Evolutionary conservation across 2,888 invertebrate genomes (phyloP), one percentile per base, ranked within the genome.

Genomic region (Xestia c-nigrum): DNA sequence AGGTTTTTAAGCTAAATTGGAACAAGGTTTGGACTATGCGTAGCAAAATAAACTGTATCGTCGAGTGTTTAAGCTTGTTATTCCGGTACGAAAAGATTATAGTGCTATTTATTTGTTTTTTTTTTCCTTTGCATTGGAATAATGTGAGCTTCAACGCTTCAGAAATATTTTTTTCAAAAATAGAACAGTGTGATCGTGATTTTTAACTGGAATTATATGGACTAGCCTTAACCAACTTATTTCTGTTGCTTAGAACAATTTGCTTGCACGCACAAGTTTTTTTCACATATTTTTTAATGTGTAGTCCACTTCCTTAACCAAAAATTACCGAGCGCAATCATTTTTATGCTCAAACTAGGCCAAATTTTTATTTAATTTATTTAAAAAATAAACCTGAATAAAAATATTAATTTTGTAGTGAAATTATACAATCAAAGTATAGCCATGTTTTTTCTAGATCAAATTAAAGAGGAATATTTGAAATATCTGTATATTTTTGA

Each of bases 401-500:
- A 73, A 76, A 79, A 81, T 71, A 74, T 57, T 75, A 77, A 78
- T 80, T 78, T 85, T 81, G 64, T 86, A 87, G 81, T 80, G 43
- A 80, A 87, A 85, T 76, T 89, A 86, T 89, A 88, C 87, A 85
- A 67, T 65, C 21, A 74, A 82, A 55, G 82, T 86, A 77, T 85
- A 81, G 84, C 77, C 76, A 72, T 83, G 79, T 80, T 83, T 84
- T 87, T 83, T 85, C 77, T 85, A 76, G 84, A 73, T 84, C 79
- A 81, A 83, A 80, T 70, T 79, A 66, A 83, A 77, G 69, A 47
- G 50, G 57, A 71, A 80, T 83, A 82, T 81, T 86, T 90, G 90
- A 92, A 92, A 90, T 94, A 12, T 95, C 92, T 95, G 94, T 95
- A 95, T 95, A 95, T 96, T 95, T 96, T 95, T 95, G 94, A 93